Percentiles rank a stretch among this genome's conserved stretches.
phyloP scores from a whole-genome alignment of 2,113 vertebrate species.

The Aphyosemion australe region DNA sequence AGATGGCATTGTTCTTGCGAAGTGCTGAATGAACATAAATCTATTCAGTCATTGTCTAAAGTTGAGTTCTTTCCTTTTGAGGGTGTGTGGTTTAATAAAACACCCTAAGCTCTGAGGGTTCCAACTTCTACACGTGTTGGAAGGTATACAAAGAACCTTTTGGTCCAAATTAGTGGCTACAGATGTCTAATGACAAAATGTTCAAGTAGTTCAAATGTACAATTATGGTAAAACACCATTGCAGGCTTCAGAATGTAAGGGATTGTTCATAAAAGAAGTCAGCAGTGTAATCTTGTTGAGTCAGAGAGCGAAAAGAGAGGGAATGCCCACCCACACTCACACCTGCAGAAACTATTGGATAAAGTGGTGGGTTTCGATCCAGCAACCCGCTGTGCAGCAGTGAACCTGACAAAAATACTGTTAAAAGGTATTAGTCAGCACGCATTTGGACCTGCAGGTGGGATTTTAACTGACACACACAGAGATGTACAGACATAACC shows the following conservation, averaged over 20 bases:
- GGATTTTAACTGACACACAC: conserved; percentile 47
- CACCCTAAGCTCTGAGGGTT: no score
- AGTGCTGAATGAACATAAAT: conserved; percentile 6
- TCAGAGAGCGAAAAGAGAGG: neutral
- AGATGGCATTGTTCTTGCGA: neutral
- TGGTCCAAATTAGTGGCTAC: no score
- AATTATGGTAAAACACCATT: no score
- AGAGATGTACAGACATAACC: conserved; percentile 40
- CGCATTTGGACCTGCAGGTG: conserved; percentile 42
- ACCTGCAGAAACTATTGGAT: neutral
- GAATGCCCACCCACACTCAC: neutral
- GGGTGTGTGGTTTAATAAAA: neutral
- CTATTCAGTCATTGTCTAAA: neutral
- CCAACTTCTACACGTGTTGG: no score
- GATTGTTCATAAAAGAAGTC: neutral
- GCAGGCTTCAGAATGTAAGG: no score
- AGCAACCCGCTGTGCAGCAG: neutral
- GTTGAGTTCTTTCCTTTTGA: conserved; percentile 6
- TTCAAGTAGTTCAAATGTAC: no score
- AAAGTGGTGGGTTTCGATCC: conserved; percentile 6
- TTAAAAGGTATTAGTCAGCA: conserved; percentile 45
- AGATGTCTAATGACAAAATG: no score
- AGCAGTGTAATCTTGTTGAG: no score
- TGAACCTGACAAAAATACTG: conserved; percentile 21
- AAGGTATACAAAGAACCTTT: neutral